Base-by-base conservation (phyloP, 1,140 invertebrate species). In the Drosophila willistoni region DNA sequence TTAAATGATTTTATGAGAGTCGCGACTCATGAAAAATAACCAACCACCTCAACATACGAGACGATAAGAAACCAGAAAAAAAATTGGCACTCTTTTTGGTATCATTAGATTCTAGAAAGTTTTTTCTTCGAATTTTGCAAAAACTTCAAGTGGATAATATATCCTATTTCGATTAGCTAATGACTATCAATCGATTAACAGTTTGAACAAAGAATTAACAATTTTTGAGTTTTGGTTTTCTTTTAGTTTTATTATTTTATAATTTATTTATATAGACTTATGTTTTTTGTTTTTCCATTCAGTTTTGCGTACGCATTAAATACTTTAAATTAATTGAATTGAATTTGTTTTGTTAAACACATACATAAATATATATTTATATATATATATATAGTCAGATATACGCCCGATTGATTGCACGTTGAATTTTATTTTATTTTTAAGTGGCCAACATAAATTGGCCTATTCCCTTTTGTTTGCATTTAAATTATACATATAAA, bases 371-470 rank as follows among this genome's bases (percentile, higher is more conserved):
- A 39, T 10, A n/a, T 5, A 39, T 39, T 13, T 39, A 39, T 39
- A 4, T 39, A 39, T 39, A 39, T 51, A 12, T 22, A 10, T 51
- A 51, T 51, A 51, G 9, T 51, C 44, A 51, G 9, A 51, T 51
- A 51, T 22, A 51, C 44, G 44, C 44, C 44, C 44, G 44, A 51
- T 51, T 51, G 44, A 51, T 51, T 51, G 44, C 44, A 51, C 44
- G 19, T 51, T 19, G 17, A 47, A 47, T 47, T 47, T 19, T 34
- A 9, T 9, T 34, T 34, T 47, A 17, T 22, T 9, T 51, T 51
- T 19, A 12, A 14, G 17, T 44, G n/a, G 42, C 42, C 42, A 44
- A 44, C 6, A 17, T 19, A 4, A 47, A 19, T 47, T 47, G 44
- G 44, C 44, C 12, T 47, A 10, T 12, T 14, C 3, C 14, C 44